Percentiles rank a stretch among this genome's conserved stretches.
Evolutionary conservation across 2,888 invertebrate species (phyloP).

Genomic region (Melolontha melolontha): DNA sequence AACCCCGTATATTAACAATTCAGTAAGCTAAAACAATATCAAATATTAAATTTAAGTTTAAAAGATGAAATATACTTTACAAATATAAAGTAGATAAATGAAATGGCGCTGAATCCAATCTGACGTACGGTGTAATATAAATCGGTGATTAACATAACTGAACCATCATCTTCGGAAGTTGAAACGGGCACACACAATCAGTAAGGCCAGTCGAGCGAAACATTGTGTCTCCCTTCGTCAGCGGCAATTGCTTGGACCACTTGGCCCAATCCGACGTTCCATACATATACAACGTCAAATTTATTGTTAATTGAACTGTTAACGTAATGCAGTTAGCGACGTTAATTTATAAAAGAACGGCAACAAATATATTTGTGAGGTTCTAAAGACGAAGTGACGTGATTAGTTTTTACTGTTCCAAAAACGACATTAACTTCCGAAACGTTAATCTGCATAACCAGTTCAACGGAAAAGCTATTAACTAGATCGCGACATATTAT

Average conservation of each 20-base stretch:
- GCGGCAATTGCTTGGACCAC: conserved; percentile 36
- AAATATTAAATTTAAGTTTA: too few relatives aligned
- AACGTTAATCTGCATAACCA: too few relatives aligned
- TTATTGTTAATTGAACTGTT: conserved; percentile 44
- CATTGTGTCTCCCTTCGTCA: conserved; percentile 47
- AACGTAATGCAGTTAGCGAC: conserved; percentile 20
- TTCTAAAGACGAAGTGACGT: too few relatives aligned
- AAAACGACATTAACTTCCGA: too few relatives aligned
- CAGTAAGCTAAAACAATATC: too few relatives aligned
- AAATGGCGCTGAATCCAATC: conserved; percentile 1
- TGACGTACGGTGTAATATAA: conserved; percentile 38
- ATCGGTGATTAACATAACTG: conserved; percentile 47
- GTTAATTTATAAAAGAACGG: too few relatives aligned
- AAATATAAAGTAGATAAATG: conserved; percentile 2
- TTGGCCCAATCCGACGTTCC: conserved; percentile 25
- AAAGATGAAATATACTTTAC: too few relatives aligned
- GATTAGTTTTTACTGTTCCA: too few relatives aligned
- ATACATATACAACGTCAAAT: conserved; percentile 35
- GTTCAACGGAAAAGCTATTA: too few relatives aligned
- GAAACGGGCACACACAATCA: conserved; percentile 47
- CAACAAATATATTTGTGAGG: too few relatives aligned
- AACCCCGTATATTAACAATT: too few relatives aligned
- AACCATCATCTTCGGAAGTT: conserved; percentile 42
- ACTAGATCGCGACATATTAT: too few relatives aligned
- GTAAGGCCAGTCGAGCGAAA: conserved; percentile 49